phyloP scores from a whole-genome alignment of 2,113 vertebrate species.

The Pteronura brasiliensis region DNA sequence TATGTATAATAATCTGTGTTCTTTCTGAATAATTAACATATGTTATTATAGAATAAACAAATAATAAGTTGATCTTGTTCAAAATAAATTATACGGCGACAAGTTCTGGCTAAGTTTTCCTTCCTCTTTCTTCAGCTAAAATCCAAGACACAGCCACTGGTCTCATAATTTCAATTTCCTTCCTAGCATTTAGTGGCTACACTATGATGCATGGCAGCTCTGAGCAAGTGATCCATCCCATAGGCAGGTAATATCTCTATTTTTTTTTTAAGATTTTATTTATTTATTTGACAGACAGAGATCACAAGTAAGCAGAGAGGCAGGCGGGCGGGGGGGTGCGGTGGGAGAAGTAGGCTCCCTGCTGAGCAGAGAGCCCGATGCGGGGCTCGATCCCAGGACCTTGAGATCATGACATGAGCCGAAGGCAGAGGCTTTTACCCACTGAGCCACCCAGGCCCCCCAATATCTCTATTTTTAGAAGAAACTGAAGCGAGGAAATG shows the following conservation, averaged over 20 bases:
- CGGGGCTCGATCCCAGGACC: no score
- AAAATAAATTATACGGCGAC: background rate
- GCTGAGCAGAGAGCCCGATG: no score
- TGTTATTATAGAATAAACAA: background rate
- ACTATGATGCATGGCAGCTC: no score
- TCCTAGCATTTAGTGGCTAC: background rate
- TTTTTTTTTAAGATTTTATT: background rate
- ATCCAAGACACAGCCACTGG: background rate
- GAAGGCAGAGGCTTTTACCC: no score
- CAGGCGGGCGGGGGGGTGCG: rapidly evolving
- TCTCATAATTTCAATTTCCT: background rate
- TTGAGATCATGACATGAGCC: no score
- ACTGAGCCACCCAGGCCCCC: no score
- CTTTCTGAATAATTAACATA: rapidly evolving
- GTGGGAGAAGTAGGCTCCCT: no score
- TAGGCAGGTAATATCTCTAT: rapidly evolving
- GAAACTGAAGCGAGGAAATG: background rate
- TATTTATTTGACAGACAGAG: no score
- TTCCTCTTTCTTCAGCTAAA: background rate
- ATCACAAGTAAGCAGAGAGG: no score
- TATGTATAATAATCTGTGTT: background rate
- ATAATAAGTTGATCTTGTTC: background rate
- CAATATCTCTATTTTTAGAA: background rate
- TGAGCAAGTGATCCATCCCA: background rate
- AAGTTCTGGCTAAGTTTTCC: background rate